These are phyloP conservation scores for Diloba caeruleocephala DNA, from an alignment of 2,888 invertebrate genomes.

Conservation along the genomic window DNA sequence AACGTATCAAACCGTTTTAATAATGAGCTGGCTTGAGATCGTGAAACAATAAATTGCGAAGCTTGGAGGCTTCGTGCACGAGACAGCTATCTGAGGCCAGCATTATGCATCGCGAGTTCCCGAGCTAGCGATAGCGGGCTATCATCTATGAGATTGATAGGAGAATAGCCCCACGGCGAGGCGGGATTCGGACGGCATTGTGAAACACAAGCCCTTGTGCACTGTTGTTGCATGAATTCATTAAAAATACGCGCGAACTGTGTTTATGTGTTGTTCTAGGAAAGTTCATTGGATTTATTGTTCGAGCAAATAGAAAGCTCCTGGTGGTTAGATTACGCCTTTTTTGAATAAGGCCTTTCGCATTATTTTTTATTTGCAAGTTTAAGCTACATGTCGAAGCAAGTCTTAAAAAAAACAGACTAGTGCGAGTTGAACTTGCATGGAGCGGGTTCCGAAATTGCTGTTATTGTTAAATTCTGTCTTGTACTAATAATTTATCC, in stretches of 20 bases:
- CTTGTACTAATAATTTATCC: no score
- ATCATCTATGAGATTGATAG: slow-evolving; percentile 89
- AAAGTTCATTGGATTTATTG: slow-evolving; percentile 45
- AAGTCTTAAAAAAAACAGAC: no score
- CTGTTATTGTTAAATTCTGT: no score
- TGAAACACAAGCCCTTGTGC: slow-evolving; percentile 66
- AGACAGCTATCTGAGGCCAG: slow-evolving; percentile 87
- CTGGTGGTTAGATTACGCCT: slow-evolving; percentile 9
- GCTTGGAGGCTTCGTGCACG: slow-evolving; percentile 88
- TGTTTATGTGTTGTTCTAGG: slow-evolving; percentile 54
- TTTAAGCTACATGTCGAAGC: no score
- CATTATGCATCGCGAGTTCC: slow-evolving; percentile 86
- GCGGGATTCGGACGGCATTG: slow-evolving; percentile 78
- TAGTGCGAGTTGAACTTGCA: no score
- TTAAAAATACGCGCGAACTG: slow-evolving; percentile 69
- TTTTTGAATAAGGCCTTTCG: slow-evolving; percentile 26
- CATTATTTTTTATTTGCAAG: slow-evolving; percentile 1
- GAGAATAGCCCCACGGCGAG: slow-evolving; percentile 85
- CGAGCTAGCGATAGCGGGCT: slow-evolving; percentile 79
- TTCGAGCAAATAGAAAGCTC: slow-evolving; percentile 42
- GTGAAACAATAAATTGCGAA: slow-evolving; percentile 89
- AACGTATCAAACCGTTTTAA: slow-evolving; percentile 89
- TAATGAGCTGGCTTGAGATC: slow-evolving; percentile 87
- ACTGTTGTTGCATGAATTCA: slow-evolving; percentile 72
- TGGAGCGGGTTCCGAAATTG: no score